These are phyloP conservation scores for Tympanuchus pallidicinctus DNA, from an alignment of 2,113 vertebrate genomes.

Conservation along the genomic window DNA sequence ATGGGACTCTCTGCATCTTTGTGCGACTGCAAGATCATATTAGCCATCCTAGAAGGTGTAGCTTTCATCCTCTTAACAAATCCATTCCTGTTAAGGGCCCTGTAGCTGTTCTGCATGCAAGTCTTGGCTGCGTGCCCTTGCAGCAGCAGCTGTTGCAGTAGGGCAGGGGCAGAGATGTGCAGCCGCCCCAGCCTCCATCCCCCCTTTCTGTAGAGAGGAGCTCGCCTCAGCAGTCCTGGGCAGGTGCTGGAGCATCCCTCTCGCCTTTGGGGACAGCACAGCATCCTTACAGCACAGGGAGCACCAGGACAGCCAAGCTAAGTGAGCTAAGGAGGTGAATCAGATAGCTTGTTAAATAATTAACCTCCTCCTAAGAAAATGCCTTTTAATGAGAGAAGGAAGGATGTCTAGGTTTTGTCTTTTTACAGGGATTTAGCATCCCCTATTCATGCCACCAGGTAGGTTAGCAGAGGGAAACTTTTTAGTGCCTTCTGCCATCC, in stretches of 20 bases:
- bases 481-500: not conserved
- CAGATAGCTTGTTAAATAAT: not conserved
- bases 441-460: not conserved
- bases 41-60: not conserved
- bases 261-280: rapidly evolving
- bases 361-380: not conserved
- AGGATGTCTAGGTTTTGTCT: not conserved
- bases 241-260: not conserved
- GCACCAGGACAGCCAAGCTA: not conserved
- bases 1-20: not conserved
- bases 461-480: not conserved
- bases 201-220: not conserved
- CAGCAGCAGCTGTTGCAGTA: not conserved
- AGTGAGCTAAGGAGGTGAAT: not conserved
- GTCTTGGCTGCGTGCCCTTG: not conserved
- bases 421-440: not conserved
- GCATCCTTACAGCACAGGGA: not conserved
- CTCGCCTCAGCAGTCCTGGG: not conserved
- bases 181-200: not conserved
- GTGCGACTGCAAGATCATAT: not conserved
- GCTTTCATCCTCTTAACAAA: not conserved
- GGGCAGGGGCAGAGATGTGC: not conserved
- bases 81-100: not conserved
- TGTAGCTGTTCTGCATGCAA: not conserved
- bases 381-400: not conserved